Evolutionary conservation across 2,888 invertebrate species (phyloP).

Genomic region (Netelia virgata): DNA sequence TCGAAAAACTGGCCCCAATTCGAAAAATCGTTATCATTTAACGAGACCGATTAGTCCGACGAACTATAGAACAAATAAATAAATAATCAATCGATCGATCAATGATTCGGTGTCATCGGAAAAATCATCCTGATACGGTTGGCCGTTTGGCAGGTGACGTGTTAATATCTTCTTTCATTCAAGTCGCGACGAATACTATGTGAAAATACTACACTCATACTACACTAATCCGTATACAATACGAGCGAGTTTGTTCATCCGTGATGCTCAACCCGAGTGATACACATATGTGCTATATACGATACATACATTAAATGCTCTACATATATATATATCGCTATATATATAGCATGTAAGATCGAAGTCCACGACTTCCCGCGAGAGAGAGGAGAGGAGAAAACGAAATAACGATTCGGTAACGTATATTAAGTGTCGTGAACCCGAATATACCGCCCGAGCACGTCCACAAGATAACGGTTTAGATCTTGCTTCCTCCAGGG

Average conservation of each 20-base stretch:
- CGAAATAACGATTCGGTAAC: conserved; percentile 61
- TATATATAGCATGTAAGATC: no score
- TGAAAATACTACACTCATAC: conserved; percentile 54
- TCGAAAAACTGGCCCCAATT: no score
- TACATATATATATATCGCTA: not conserved
- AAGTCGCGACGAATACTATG: conserved; percentile 56
- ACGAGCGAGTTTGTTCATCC: conserved; percentile 49
- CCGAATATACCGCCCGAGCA: conserved; percentile 66
- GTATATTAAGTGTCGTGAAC: conserved; percentile 67
- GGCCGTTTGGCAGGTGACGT: conserved; percentile 57
- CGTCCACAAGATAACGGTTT: conserved; percentile 69
- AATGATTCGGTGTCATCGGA: conserved; percentile 4
- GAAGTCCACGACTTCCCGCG: conserved; percentile 69
- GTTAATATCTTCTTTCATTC: conserved; percentile 64
- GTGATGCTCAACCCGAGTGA: conserved; percentile 44
- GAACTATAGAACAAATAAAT: not conserved
- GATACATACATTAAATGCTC: not conserved
- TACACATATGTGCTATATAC: conserved; percentile 1
- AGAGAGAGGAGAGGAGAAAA: conserved; percentile 45
- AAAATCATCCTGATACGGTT: conserved; percentile 51
- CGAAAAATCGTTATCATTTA: not conserved
- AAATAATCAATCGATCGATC: not conserved
- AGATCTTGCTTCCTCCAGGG: conserved; percentile 63
- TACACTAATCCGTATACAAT: conserved; percentile 40
- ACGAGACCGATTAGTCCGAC: not conserved